phyloP scores from a whole-genome alignment of 2,888 invertebrate genomes.

The Drosophila nr. medialis region DNA sequence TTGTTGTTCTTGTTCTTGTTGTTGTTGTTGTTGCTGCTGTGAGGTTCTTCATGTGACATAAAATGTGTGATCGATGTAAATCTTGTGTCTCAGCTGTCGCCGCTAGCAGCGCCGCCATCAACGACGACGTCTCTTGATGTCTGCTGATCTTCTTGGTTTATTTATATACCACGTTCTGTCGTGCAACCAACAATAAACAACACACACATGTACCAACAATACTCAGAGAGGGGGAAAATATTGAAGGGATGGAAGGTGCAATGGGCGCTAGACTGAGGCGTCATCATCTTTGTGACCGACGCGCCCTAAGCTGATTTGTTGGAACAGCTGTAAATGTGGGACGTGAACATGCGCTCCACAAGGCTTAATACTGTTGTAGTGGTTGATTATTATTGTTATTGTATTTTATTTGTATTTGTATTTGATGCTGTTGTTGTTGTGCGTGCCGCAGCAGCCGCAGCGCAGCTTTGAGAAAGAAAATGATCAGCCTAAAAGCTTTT shows the following conservation, averaged over 20 bases:
- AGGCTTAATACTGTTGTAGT: slow-evolving; percentile 37
- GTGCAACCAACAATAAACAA: slow-evolving; percentile 32
- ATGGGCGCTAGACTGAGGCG: slow-evolving; percentile 36
- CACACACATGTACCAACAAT: slow-evolving; percentile 1
- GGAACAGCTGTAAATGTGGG: slow-evolving; percentile 66
- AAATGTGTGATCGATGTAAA: slow-evolving; percentile 81
- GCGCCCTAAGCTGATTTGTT: slow-evolving; percentile 68
- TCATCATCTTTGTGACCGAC: slow-evolving; percentile 29
- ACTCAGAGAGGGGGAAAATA: neutral
- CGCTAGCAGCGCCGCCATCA: slow-evolving; percentile 11
- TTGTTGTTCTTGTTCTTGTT: slow-evolving; percentile 25
- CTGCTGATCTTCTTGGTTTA: slow-evolving; percentile 74
- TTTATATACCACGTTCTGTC: slow-evolving; percentile 62
- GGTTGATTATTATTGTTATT: slow-evolving; percentile 41
- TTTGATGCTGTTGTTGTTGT: slow-evolving; percentile 36
- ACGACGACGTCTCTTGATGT: slow-evolving; percentile 40
- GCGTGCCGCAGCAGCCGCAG: slow-evolving; percentile 54
- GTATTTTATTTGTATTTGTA: neutral
- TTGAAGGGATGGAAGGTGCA: slow-evolving; percentile 8
- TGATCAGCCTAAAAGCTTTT: slow-evolving; percentile 1
- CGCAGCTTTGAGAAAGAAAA: slow-evolving; percentile 43
- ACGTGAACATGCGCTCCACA: slow-evolving; percentile 51
- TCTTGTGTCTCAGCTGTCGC: slow-evolving; percentile 73
- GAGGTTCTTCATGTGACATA: slow-evolving; percentile 75
- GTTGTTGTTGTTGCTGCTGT: slow-evolving; percentile 17